Base-by-base conservation (phyloP, 1,140 invertebrate species). In the Drosophila novamexicana region DNA sequence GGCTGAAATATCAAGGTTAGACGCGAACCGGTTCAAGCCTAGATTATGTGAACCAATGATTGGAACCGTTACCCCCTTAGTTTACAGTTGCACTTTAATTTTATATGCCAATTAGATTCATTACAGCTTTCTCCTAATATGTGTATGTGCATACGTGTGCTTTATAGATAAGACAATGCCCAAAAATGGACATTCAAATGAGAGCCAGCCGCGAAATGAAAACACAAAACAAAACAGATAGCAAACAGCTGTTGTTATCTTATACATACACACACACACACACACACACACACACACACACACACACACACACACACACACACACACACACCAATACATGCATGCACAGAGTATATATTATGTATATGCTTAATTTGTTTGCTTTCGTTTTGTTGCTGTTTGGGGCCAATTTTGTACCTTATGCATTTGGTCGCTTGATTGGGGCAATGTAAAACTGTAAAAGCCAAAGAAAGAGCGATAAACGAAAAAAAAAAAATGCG, bases 201-300 rank as follows among this genome's bases (percentile, higher is more conserved):
- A 2, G 16, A 40, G 36, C 47, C 75, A 40, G 36, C 47, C 75
- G 45, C 42, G 42, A 81, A 73, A 72, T 49, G 56, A 69, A 62
- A 42, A 44, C 44, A 64, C 44, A 66, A 75, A 71, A 29, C 36
- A 70, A 39, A 79, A 65, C 49, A 58, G 70, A 63, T 75, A 66
- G 42, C 44, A 49, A 81, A 81, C 76, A 81, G 58, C 76, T 77
- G 80, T 58, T 47, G 66, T 63, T 68, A 72, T 69, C 65, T 59
- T 58, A 34, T 57, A 29, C 34, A 14, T 2, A 34, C 12, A 18
- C 18, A 18, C 18, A 14, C 6, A 34, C 12, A 44, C 16, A 16
- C 16, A 37, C 14, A 52, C 36, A 47, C 37, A 56, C 42, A 44
- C 16, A 16, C 16, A 37, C 14, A 52, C 36, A 47, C 37, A 56